Base-by-base conservation (phyloP, 2,113 vertebrate species). In the Perca fluviatilis region DNA sequence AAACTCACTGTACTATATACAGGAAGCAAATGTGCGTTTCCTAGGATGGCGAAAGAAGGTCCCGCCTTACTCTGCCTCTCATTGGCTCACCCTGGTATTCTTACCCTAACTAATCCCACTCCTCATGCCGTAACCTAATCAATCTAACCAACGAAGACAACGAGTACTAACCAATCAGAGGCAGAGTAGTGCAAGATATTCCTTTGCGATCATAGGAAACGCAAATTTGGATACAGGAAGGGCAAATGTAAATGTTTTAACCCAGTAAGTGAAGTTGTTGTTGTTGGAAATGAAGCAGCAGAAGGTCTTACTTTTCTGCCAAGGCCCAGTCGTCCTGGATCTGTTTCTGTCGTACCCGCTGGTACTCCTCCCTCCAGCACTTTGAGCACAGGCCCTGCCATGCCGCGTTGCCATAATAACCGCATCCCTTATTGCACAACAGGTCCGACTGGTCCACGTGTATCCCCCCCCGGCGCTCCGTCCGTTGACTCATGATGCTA, bases 331-430 rank as follows among this genome's bases (percentile, higher is more conserved):
- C 98, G 68, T 99, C 98, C 86, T 99, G 97, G 68, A 99, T 99
- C 94, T 99, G 98, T 80, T 96, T 97, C 94, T 98, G 95, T 86
- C 96, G 95, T 7, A 96, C 94, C 83, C 96, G 96, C 82, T 97
- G 98, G 92, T 98, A 98, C 83, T 98, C 97, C 79, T 99, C 97
- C 77, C 97, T 94, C 97, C 97, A 99, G 93, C 98, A 99, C 92
- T 97, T 98, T 92, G 98, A 99, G 94, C 98, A 99, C 82, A 97
- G 97, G 18, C 98, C 98, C 84, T 98, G 97, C 98, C 97, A 99
- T 2, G 96, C 96, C 1, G 96, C 89, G 84, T 99, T 99, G 78
- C 98, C 98, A 19, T 97, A 99, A 95, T 97, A 99, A 93, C 97
- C 97, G 1, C 98, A 99, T 94, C 98, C 98, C 90, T 97, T 99